Evolutionary conservation across 2,888 invertebrate species (phyloP), one percentile per base, ranked within the genome.

Genomic region (Caradrina clavipalpis): DNA sequence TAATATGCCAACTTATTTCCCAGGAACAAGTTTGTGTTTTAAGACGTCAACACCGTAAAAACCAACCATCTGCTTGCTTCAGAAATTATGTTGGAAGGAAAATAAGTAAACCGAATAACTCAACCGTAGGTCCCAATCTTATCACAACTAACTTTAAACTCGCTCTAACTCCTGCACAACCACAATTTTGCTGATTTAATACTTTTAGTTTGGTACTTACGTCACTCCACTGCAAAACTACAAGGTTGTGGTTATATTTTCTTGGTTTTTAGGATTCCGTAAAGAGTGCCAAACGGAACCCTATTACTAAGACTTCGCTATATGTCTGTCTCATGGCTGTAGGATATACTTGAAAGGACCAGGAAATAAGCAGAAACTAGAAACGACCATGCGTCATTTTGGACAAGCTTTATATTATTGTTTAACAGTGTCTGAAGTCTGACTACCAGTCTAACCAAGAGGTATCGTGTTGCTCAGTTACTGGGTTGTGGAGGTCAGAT

Each of bases 111-210:
- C 49, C 13, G 10, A 50, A 74, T 58, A 79, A 50, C 57, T 74
- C 26, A 51, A 67, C 54, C 58, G 47, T 50, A 67, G 58, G 57
- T 55, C 50, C 22, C 57, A 54, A 67, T 62, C 54, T 77, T 70
- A 69, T 76, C 54, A 53, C 50, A 10, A 64, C 31, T 62, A 80
- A 77, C 62, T 70, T 80, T 55, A 58, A 65, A 62, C 71, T 80
- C 61, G 58, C 65, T 76, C 31, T 59, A 76, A 80, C 77, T 77
- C 70, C 17, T 17, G 17, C 49, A 39, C 7, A 53, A 62, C 70
- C 51, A 62, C 72, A 62, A 65, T 77, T 80, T 70, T 56, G 59
- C 50, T 80, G 70, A 69, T 80, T 77, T 76, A 76, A 77, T 80
- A 80, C 63, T 80, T 64, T 58, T 51, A 80, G 50, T 77, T 76